Percentiles rank a stretch among this genome's conserved stretches.
Evolutionary conservation across 2,888 invertebrate genomes (phyloP).

Genomic region (Harpalus rufipes): DNA sequence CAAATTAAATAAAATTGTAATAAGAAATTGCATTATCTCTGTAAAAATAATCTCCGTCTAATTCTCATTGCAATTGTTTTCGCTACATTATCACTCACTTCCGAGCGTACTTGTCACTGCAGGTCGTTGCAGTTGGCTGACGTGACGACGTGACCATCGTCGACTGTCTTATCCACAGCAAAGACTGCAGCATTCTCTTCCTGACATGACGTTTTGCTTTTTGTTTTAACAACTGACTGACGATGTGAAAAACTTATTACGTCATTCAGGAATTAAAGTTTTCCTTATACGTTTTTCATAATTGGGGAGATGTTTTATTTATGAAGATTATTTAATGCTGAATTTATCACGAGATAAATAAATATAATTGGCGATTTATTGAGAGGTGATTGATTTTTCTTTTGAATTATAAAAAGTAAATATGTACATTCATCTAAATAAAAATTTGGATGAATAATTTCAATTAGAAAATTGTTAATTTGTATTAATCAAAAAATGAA

Average conservation of each 20-base stretch:
- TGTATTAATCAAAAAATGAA: too few species aligned
- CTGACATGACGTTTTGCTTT: not conserved
- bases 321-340: not conserved
- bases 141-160: not conserved
- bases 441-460: too few species aligned
- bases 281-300: not conserved
- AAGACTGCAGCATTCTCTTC: too few species aligned
- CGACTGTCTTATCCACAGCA: not conserved
- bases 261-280: not conserved
- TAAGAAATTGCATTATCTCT: too few species aligned
- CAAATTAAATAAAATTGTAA: too few species aligned
- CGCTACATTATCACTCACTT: slow-evolving; percentile 1
- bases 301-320: not conserved
- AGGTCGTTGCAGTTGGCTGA: not conserved
- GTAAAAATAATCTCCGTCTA: not conserved
- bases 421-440: too few species aligned
- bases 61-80: not conserved
- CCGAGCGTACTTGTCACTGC: not conserved
- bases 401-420: too few species aligned
- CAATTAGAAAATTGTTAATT: too few species aligned
- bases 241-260: not conserved
- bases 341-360: not conserved
- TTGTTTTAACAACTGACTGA: not conserved
- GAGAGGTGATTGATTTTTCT: too few species aligned
- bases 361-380: too few species aligned